Evolutionary conservation across 2,888 invertebrate genomes (phyloP).

Genomic region (Drosophila pegasa): DNA sequence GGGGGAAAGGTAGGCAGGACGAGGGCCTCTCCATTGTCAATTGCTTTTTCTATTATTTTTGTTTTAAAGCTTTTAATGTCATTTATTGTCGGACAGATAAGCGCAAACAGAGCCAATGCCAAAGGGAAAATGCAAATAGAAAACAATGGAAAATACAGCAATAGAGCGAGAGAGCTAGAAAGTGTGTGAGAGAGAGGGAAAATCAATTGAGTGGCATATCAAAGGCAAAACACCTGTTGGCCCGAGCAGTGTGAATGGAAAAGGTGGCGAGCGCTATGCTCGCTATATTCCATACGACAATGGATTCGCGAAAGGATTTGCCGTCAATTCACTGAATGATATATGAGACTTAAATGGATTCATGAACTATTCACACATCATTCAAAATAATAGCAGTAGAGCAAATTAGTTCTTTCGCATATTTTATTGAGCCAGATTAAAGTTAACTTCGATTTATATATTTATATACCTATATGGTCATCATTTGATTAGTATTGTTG

Average conservation of each 20-base stretch:
- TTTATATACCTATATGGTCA: not conserved
- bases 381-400: not conserved
- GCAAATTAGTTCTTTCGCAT: not conserved
- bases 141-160: constrained; percentile 22
- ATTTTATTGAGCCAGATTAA: not conserved
- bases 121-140: constrained; percentile 32
- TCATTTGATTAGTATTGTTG: constrained; percentile 9
- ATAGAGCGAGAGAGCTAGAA: not conserved
- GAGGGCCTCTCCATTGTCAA: constrained; percentile 42
- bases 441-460: not conserved
- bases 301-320: not conserved
- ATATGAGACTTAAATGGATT: not conserved
- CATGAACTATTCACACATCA: not conserved
- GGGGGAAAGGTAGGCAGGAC: not conserved
- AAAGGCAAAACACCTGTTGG: constrained; percentile 59
- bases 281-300: not conserved
- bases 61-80: constrained; percentile 63
- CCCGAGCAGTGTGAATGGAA: constrained; percentile 21
- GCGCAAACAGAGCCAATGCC: constrained; percentile 50
- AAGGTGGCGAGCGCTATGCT: not conserved
- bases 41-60: constrained; percentile 33
- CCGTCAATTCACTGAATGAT: not conserved
- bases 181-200: not conserved
- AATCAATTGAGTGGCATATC: constrained; percentile 25
- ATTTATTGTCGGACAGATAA: constrained; percentile 72